Evolutionary conservation across 2,888 invertebrate species (phyloP).

Genomic region (Spilosoma lubricipeda): DNA sequence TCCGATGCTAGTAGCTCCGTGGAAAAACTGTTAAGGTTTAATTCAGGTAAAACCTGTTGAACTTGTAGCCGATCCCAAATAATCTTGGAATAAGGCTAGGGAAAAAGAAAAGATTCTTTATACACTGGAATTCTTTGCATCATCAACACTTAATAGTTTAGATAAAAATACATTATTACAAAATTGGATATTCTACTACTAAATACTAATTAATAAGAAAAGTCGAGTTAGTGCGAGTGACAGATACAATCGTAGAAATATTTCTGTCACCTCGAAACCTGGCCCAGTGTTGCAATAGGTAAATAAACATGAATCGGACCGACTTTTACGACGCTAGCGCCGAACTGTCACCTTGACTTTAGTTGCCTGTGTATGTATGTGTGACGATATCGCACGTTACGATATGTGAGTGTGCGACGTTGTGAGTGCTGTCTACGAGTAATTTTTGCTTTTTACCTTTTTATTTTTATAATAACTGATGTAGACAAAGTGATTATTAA

Average conservation of each 20-base stretch:
- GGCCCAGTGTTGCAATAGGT: conserved; percentile 47
- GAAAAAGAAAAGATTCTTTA: no score
- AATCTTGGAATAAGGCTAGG: no score
- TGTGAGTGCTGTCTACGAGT: conserved; percentile 82
- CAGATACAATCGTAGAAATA: neutral
- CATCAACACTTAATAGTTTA: neutral
- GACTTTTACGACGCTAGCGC: conserved; percentile 61
- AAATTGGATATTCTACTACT: neutral
- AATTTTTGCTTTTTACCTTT: conserved; percentile 85
- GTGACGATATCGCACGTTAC: conserved; percentile 80
- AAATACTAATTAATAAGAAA: neutral
- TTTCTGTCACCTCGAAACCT: neutral
- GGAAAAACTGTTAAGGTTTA: no score
- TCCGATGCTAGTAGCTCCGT: no score
- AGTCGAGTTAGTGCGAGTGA: neutral
- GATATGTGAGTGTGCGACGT: conserved; percentile 84
- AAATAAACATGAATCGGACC: conserved; percentile 44
- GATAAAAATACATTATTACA: neutral
- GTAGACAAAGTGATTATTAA: conserved; percentile 78
- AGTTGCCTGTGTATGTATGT: conserved; percentile 54
- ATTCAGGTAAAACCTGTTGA: no score
- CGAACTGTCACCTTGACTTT: conserved; percentile 74
- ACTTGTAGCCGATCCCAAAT: no score
- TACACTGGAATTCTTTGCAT: neutral
- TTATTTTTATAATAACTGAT: conserved; percentile 83